These are phyloP conservation scores for Meloidogyne floridensis DNA, from an alignment of 1,140 invertebrate species.

Conservation along the genomic window DNA sequence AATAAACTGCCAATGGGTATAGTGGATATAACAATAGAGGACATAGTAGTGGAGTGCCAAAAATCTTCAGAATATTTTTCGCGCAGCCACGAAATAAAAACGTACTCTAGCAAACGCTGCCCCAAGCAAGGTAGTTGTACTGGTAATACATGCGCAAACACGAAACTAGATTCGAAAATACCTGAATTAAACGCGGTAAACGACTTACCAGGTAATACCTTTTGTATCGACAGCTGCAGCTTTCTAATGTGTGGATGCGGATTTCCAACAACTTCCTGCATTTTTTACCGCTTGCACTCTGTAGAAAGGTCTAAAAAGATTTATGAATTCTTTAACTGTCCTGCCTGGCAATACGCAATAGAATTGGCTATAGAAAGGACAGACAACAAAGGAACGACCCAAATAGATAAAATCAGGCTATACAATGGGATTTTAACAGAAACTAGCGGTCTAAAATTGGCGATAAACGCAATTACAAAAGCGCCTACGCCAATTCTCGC, in stretches of 20 bases:
- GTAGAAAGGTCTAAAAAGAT: background rate
- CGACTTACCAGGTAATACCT: slow-evolving; percentile 1
- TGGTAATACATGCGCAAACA: background rate
- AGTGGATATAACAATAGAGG: background rate
- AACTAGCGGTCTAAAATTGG: background rate
- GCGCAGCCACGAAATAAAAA: background rate
- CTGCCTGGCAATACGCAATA: background rate
- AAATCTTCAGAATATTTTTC: slow-evolving; percentile 11
- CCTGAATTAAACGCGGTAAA: background rate
- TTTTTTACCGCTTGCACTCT: background rate
- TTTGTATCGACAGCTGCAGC: slow-evolving; percentile 14
- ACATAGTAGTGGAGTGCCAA: background rate
- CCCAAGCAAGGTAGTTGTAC: slow-evolving; percentile 12
- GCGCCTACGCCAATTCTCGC: background rate
- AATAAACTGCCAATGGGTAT: background rate
- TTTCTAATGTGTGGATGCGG: slow-evolving; percentile 14
- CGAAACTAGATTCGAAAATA: background rate
- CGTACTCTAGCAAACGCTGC: slow-evolving; percentile 6
- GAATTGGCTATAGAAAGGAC: background rate
- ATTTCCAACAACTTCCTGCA: background rate
- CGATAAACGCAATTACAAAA: background rate
- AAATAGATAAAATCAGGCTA: background rate
- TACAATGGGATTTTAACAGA: background rate
- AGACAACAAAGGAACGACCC: background rate
- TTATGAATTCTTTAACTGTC: slow-evolving; percentile 7